Evolutionary conservation across 2,113 vertebrate species (phyloP).

Genomic region (Scopus umbretta): DNA sequence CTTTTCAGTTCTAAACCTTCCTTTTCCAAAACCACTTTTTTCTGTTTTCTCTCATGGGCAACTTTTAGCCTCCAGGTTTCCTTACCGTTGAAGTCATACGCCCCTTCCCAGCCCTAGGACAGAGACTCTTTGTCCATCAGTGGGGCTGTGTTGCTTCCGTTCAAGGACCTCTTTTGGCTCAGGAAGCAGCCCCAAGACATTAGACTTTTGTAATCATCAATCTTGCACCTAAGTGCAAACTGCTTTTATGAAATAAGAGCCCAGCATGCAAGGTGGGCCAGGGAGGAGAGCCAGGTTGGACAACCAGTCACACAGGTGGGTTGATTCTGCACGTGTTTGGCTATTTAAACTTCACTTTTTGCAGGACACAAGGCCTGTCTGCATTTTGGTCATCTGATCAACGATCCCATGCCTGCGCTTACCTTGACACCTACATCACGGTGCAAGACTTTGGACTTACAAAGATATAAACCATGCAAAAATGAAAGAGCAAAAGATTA

Average conservation of each 20-base stretch:
- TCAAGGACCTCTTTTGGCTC: background rate
- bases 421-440: background rate
- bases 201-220: accelerated
- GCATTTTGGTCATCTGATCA: no score
- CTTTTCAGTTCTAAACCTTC: background rate
- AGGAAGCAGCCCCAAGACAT: background rate
- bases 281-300: background rate
- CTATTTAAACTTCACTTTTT: background rate
- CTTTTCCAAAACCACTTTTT: background rate
- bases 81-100: accelerated
- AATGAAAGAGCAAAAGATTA: background rate
- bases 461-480: background rate
- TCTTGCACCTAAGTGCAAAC: accelerated
- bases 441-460: accelerated
- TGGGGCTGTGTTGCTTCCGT: accelerated
- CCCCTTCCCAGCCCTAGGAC: background rate
- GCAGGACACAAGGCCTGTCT: no score
- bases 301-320: background rate
- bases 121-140: background rate
- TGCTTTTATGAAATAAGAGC: background rate
- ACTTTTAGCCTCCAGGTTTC: background rate
- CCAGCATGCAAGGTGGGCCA: background rate
- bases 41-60: background rate
- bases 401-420: accelerated
- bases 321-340: background rate